Evolutionary conservation across 1,140 invertebrate genomes (phyloP), one percentile per base, ranked within the genome.

Genomic region (Lucilia sericata): DNA sequence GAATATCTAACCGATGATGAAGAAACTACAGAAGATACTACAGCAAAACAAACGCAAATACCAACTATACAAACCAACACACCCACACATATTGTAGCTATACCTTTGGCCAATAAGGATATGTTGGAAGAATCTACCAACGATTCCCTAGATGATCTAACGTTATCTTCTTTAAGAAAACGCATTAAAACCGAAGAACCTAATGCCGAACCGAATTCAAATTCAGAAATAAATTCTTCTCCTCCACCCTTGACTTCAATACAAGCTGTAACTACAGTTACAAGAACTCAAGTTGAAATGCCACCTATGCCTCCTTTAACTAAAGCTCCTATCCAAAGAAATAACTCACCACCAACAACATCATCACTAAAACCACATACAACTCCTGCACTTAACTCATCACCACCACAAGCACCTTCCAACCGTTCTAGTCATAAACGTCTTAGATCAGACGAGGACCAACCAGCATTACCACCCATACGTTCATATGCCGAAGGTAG

Each of bases 401-500:
- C 21, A 10, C 12, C 65, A 21, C 1, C 25, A 30, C 25, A 30
- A 30, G 25, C 25, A 30, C 10, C n/a, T 21, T 25, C 21, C 3
- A 70, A 70, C 10, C 19, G n/a, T 9, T 19, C 65, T 2, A 19
- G 19, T n/a, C 49, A 82, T 34, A 70, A 65, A 82, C 21, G 70
- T 60, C 8, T 36, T 30, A 21, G 25, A 60, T 49, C 19, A 3
- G 30, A 60, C n/a, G 21, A 30, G 47, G 19, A 84, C 25, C 21
- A 25, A 34, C 36, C 74, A 2, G 13, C 21, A 19, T 42, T 82
- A 51, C 83, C 87, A 14, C 85, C 74, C 19, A 87, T 89, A 47
- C 87, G 88, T 19, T 87, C 85, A 80, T 89, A 87, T 80, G 83
- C 84, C 14, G 88, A 90, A 83, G 89, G 89, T 13, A 88, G 89